A percentile compares a stretch with the other conserved stretches of the same genome.
Conservation (phyloP, 2,888 invertebrate species). For the Tridacna gigas region DNA sequence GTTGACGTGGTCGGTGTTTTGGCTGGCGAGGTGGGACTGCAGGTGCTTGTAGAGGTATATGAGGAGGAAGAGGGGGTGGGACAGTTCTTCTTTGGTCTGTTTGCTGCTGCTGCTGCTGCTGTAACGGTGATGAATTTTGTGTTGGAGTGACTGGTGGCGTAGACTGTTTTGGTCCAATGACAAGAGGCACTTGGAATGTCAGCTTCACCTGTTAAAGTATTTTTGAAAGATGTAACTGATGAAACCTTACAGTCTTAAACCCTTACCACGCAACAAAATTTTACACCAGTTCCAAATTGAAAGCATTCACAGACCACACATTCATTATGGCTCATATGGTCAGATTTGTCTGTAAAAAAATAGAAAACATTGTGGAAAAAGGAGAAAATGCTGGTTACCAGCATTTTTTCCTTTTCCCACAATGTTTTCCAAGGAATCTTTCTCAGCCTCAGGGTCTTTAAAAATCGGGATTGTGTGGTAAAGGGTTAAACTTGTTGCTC, state of each 20-base stretch:
- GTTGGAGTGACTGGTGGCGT: conserved; percentile 63
- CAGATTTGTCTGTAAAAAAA: not conserved
- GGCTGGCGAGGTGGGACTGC: conserved; percentile 31
- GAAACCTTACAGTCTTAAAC: not conserved
- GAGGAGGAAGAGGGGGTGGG: conserved; percentile 55
- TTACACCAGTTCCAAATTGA: not conserved
- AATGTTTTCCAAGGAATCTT: not conserved
- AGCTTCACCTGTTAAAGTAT: conserved; percentile 56
- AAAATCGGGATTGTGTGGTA: not conserved
- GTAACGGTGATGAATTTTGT: conserved; percentile 51
- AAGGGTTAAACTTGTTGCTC: not conserved
- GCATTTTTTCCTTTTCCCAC: not conserved
- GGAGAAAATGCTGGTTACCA: not conserved
- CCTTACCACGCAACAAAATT: not conserved
- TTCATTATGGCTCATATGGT: too few species aligned
- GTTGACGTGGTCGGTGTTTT: conserved; percentile 45
- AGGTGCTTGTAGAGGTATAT: conserved; percentile 44
- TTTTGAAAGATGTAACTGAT: not conserved
- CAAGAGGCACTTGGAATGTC: conserved; percentile 78
- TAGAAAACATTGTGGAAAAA: not conserved
- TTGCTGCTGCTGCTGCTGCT: conserved; percentile 37
- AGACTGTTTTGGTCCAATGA: conserved; percentile 76
- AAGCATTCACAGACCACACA: not conserved
- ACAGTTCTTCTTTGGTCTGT: conserved; percentile 12
- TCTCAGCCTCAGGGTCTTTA: not conserved